Conservation (phyloP, 2,888 invertebrate genomes). For the Seira ritae region DNA sequence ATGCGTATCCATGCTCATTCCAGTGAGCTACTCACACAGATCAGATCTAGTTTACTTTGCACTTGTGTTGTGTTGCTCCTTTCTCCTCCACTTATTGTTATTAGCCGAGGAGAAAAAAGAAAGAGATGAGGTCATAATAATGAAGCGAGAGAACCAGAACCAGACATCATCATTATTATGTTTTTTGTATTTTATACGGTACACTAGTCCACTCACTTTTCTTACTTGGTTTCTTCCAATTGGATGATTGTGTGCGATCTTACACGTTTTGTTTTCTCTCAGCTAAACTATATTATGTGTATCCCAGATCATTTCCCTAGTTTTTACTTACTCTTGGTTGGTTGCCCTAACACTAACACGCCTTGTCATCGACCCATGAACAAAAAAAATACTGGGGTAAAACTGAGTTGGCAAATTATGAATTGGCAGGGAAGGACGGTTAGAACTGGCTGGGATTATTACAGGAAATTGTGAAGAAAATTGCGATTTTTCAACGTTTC, state of each 20-base stretch:
- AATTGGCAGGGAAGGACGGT: slow-evolving; percentile 51
- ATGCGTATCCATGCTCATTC: slow-evolving; percentile 55
- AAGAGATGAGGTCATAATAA: slow-evolving; percentile 41
- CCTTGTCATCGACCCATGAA: slow-evolving; percentile 45
- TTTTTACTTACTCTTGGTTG: slow-evolving; percentile 1
- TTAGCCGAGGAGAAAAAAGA: no score
- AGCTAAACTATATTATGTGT: background rate
- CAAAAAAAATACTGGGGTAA: slow-evolving; percentile 18
- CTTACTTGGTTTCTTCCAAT: slow-evolving; percentile 27
- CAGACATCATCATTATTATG: slow-evolving; percentile 18
- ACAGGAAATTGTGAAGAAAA: slow-evolving; percentile 61
- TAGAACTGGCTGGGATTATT: slow-evolving; percentile 57
- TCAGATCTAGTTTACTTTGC: no score
- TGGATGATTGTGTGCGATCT: slow-evolving; percentile 21
- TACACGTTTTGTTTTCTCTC: slow-evolving; percentile 12
- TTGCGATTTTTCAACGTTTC: slow-evolving; percentile 37
- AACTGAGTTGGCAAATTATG: slow-evolving; percentile 56
- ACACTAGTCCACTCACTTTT: slow-evolving; percentile 28
- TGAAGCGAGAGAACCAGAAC: slow-evolving; percentile 18
- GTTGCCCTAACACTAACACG: slow-evolving; percentile 36
- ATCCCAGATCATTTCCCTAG: background rate
- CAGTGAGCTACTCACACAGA: background rate
- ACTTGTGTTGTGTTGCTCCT: background rate
- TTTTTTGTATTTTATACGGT: no score
- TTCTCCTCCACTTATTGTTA: slow-evolving; percentile 5